These are phyloP conservation scores for Aphelinus atriplicis DNA, from an alignment of 1,140 invertebrate genomes.

Conservation along the genomic window DNA sequence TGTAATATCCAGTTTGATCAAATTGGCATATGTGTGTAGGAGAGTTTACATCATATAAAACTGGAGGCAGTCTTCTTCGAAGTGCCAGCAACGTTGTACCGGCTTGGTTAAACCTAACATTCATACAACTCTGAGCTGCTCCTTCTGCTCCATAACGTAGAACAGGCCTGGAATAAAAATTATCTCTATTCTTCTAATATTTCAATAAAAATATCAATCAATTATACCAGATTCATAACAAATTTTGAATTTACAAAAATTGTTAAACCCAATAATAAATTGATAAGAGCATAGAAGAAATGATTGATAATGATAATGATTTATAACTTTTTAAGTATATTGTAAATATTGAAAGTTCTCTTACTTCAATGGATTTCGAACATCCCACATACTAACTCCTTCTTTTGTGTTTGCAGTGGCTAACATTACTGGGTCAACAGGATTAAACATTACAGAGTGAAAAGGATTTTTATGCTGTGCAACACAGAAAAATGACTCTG, in stretches of 20 bases:
- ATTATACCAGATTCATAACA: too few relatives aligned
- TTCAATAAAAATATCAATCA: too few relatives aligned
- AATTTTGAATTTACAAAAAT: too few relatives aligned
- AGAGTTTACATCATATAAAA: slow-evolving; percentile 79
- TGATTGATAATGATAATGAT: too few relatives aligned
- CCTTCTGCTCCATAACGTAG: slow-evolving; percentile 78
- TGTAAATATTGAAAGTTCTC: slow-evolving; percentile 43
- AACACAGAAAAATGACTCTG: slow-evolving; percentile 73
- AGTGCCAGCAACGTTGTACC: slow-evolving; percentile 86
- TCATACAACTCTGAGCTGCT: slow-evolving; percentile 85
- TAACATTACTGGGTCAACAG: slow-evolving; percentile 80
- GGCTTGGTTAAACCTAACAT: slow-evolving; percentile 84
- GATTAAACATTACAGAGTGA: slow-evolving; percentile 92
- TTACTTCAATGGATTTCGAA: slow-evolving; percentile 84
- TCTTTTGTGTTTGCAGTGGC: slow-evolving; percentile 90
- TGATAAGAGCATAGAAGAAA: too few relatives aligned
- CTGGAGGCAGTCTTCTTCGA: slow-evolving; percentile 82
- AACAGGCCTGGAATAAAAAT: slow-evolving; percentile 67
- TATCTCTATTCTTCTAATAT: not conserved
- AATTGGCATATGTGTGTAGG: slow-evolving; percentile 82
- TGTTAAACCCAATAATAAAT: too few relatives aligned
- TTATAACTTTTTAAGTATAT: not conserved
- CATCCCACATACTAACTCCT: slow-evolving; percentile 89
- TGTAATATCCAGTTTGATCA: slow-evolving; percentile 92
- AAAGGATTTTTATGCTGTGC: slow-evolving; percentile 79